Conservation (phyloP, 2,888 invertebrate species). For the Patella depressa region DNA sequence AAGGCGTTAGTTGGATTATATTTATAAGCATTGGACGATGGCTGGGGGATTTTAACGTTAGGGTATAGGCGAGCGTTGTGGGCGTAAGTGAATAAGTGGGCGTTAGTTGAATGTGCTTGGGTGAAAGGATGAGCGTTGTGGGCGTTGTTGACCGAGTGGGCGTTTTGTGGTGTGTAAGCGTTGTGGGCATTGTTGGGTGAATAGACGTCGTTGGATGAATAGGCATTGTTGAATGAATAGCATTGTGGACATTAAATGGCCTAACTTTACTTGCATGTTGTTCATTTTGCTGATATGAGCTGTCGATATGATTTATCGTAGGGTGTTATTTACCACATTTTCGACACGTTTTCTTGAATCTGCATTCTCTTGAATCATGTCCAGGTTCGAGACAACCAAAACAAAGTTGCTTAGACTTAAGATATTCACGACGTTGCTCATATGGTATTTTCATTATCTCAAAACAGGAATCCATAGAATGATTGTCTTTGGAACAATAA, state of each 20-base stretch:
- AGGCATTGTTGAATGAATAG: not conserved
- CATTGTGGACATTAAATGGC: not conserved
- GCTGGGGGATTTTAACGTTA: too few relatives aligned
- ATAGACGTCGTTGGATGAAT: too few relatives aligned
- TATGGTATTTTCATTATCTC: not conserved
- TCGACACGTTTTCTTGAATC: not conserved
- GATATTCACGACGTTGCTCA: not conserved
- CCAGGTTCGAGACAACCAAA: not conserved
- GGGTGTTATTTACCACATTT: constrained; percentile 10
- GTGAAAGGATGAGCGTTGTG: too few relatives aligned
- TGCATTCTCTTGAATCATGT: not conserved
- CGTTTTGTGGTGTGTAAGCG: not conserved
- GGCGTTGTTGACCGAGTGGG: too few relatives aligned
- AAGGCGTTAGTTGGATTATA: too few relatives aligned
- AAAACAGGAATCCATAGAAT: not conserved
- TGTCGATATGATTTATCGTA: not conserved
- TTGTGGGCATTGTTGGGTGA: not conserved
- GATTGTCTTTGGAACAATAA: not conserved
- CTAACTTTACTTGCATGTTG: not conserved
- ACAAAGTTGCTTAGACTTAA: not conserved
- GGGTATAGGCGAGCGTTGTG: too few relatives aligned
- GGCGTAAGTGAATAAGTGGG: too few relatives aligned
- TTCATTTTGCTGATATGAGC: not conserved
- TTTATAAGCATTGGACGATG: too few relatives aligned
- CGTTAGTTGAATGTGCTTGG: too few relatives aligned